A percentile compares a stretch with the other conserved stretches of the same genome.
Evolutionary conservation across 2,888 invertebrate species (phyloP).

Genomic region (Acanthoscelides obtectus): DNA sequence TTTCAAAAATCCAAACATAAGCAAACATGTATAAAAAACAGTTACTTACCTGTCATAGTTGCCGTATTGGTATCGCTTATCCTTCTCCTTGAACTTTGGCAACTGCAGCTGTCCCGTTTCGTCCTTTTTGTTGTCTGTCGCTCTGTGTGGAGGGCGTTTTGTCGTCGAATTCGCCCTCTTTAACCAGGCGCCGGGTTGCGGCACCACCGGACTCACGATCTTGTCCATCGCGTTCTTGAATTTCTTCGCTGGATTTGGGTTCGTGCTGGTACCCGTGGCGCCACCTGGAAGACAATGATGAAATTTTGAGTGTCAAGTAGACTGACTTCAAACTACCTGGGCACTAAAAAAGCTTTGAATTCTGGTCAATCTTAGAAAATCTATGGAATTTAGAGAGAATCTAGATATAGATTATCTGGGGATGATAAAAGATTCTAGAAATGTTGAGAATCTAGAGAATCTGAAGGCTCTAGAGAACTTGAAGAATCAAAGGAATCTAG

Average conservation of each 20-base stretch:
- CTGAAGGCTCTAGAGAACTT: no score
- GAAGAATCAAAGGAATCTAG: no score
- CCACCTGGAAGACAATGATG: background rate
- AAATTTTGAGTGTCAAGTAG: no score
- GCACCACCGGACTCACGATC: slow-evolving; percentile 88
- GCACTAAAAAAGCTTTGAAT: no score
- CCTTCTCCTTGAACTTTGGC: slow-evolving; percentile 69
- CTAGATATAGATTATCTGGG: no score
- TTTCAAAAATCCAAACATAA: no score
- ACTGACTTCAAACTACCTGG: no score
- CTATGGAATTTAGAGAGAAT: no score
- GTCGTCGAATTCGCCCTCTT: slow-evolving; percentile 52
- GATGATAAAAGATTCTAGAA: no score
- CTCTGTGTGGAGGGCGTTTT: slow-evolving; percentile 43
- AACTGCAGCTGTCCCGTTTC: slow-evolving; percentile 29
- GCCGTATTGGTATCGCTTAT: slow-evolving; percentile 84
- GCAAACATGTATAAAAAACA: no score
- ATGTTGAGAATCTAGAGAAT: no score
- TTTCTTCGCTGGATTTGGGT: slow-evolving; percentile 47
- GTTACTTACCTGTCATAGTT: slow-evolving; percentile 78
- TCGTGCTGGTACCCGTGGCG: background rate
- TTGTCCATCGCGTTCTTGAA: slow-evolving; percentile 74
- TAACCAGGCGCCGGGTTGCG: slow-evolving; percentile 79
- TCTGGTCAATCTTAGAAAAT: no score
- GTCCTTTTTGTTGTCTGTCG: slow-evolving; percentile 46